Evolutionary conservation across 1,140 invertebrate species (phyloP).

Genomic region (Eupristina koningsbergeri): DNA sequence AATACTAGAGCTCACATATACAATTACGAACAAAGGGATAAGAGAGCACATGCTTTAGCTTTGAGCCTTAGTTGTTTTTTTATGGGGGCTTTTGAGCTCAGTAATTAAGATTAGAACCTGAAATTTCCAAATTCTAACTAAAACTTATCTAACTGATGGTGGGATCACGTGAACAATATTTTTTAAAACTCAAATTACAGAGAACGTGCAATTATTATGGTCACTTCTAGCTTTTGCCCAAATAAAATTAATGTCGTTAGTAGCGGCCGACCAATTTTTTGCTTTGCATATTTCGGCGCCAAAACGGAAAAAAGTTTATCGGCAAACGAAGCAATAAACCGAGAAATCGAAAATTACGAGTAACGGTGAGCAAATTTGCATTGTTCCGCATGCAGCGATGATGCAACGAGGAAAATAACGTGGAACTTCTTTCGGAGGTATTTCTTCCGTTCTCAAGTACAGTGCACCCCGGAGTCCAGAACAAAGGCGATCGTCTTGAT

Average conservation of each 20-base stretch:
- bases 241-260: no score
- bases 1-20: not conserved
- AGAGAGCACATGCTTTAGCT: not conserved
- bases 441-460: not conserved
- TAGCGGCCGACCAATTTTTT: no score
- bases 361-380: not conserved
- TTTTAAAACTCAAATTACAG: no score
- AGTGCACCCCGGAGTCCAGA: not conserved
- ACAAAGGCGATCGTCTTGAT: not conserved
- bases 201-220: no score
- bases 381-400: not conserved
- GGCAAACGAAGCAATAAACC: not conserved
- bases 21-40: not conserved
- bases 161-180: no score
- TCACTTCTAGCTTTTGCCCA: no score
- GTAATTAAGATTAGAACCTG: not conserved
- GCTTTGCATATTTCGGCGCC: no score
- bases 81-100: slow-evolving; percentile 1
- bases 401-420: not conserved
- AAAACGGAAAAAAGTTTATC: no score
- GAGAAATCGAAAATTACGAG: not conserved
- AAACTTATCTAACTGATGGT: not conserved
- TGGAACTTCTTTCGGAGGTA: not conserved
- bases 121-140: not conserved
- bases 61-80: not conserved